Evolutionary conservation across 2,113 vertebrate genomes (phyloP).

Genomic region (Bos javanicus): DNA sequence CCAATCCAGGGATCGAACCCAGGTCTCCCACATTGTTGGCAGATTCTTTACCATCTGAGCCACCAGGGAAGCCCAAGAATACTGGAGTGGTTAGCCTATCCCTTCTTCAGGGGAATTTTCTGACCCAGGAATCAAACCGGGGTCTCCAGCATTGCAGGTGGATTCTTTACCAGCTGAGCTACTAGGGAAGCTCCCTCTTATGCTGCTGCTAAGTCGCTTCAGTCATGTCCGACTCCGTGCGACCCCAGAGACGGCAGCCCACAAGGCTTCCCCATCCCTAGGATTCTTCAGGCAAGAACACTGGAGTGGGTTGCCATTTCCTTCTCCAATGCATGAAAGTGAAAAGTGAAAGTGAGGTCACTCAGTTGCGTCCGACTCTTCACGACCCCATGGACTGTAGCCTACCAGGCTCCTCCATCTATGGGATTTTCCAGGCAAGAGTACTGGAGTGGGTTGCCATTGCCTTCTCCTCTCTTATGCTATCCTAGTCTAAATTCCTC

Average conservation of each 20-base stretch:
- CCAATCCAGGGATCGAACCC: neutral
- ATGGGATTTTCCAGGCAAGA: too few relatives aligned
- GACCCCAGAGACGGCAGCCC: too few relatives aligned
- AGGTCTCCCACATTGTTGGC: neutral
- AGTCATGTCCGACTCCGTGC: too few relatives aligned
- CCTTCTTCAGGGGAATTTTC: neutral
- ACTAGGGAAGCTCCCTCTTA: neutral
- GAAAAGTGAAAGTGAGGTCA: too few relatives aligned
- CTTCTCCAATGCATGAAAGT: too few relatives aligned
- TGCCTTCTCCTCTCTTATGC: neutral
- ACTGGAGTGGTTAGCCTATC: neutral
- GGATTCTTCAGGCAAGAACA: too few relatives aligned
- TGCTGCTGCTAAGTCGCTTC: neutral
- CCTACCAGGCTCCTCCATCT: rapidly evolving
- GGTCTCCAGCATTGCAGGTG: neutral
- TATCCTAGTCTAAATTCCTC: neutral
- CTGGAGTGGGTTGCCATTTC: too few relatives aligned
- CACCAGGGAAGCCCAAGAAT: neutral
- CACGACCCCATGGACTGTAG: rapidly evolving
- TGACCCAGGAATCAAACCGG: neutral
- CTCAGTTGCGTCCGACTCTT: too few relatives aligned
- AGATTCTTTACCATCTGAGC: neutral
- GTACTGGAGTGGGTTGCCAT: too few relatives aligned
- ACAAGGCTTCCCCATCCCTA: too few relatives aligned
- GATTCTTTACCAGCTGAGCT: neutral